Conservation (phyloP, 2,797 vertebrate genomes). For the Threskiornis aethiopicus region DNA sequence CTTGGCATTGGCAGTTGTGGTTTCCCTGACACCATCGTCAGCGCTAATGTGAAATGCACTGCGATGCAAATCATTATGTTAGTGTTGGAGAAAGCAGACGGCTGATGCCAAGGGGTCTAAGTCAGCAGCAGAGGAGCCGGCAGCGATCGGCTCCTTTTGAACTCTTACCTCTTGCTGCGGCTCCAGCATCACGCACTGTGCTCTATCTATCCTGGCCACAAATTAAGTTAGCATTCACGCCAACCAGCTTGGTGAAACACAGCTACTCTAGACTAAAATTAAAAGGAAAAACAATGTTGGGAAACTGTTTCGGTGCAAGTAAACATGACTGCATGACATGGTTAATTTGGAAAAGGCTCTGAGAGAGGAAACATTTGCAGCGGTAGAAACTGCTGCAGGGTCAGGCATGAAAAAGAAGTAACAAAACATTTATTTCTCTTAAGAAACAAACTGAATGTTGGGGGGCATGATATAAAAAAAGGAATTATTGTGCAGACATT, state of each 20-base stretch:
- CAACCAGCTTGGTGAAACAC: background rate
- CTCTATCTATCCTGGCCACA: background rate
- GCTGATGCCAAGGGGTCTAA: background rate
- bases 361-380: fast-evolving
- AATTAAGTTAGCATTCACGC: background rate
- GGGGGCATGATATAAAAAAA: background rate
- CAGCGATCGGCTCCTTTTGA: background rate
- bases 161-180: background rate
- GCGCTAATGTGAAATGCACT: background rate
- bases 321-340: fast-evolving
- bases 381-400: background rate
- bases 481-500: background rate
- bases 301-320: fast-evolving
- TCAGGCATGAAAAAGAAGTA: background rate
- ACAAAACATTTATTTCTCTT: background rate
- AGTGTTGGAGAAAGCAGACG: background rate
- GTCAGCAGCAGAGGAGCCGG: background rate
- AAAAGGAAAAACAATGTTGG: fast-evolving
- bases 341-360: background rate
- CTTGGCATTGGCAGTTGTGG: slow-evolving; percentile 7
- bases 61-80: background rate
- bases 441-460: background rate
- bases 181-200: fast-evolving
- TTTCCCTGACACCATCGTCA: background rate
- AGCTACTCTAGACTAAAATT: background rate